Evolutionary conservation across 2,113 vertebrate species (phyloP).

Genomic region (Rhineura floridana): DNA sequence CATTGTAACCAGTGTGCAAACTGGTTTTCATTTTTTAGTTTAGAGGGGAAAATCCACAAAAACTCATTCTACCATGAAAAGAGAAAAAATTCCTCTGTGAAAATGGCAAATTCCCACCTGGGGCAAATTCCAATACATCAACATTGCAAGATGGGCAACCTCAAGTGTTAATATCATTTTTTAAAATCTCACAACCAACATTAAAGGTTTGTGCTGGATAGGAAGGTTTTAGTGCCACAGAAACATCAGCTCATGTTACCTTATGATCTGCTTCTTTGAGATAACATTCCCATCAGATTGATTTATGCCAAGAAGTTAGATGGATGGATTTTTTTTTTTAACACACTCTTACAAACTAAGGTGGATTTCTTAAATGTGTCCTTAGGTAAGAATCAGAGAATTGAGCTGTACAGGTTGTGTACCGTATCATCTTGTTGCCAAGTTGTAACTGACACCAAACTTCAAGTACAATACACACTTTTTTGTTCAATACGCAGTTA

Average conservation of each 20-base stretch:
- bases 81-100: conserved; percentile 31
- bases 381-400: conserved; percentile 60
- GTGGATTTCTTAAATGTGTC: conserved; percentile 44
- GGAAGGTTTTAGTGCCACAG: conserved; percentile 10
- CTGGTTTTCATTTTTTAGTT: neutral
- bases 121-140: conserved; percentile 21
- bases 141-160: neutral
- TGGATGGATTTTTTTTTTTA: conserved; percentile 39
- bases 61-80: conserved; percentile 6
- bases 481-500: conserved; percentile 23
- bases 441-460: conserved; percentile 33
- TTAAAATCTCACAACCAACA: conserved; percentile 42
- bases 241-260: conserved; percentile 43
- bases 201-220: conserved; percentile 23
- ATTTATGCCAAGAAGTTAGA: conserved; percentile 57
- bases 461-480: conserved; percentile 34
- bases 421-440: neutral
- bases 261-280: conserved; percentile 54
- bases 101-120: conserved; percentile 33
- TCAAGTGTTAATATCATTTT: conserved; percentile 36
- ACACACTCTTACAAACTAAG: conserved; percentile 27
- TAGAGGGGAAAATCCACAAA: neutral
- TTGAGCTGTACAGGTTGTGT: conserved; percentile 39
- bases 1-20: conserved; percentile 2
- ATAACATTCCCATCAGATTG: conserved; percentile 65